Conservation (phyloP, 2,113 vertebrate species). For the Salvator merianae region DNA sequence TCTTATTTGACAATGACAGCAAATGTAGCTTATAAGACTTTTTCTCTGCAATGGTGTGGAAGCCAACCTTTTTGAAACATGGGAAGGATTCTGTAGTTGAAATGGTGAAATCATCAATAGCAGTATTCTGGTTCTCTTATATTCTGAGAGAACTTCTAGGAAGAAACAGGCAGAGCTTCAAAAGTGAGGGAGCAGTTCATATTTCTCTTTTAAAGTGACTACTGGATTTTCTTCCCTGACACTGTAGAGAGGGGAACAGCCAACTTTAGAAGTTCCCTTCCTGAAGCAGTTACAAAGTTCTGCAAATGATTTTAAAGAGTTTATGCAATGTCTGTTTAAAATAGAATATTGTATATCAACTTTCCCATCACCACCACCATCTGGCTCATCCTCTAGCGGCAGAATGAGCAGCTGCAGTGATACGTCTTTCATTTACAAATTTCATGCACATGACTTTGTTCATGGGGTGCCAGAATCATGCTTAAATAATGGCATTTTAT, state of each 20-base stretch:
- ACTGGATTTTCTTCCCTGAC: neutral
- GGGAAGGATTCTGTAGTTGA: too few relatives aligned
- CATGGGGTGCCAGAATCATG: neutral
- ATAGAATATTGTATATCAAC: neutral
- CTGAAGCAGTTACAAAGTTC: neutral
- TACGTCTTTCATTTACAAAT: conserved; percentile 1
- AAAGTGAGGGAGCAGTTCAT: neutral
- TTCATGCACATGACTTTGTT: conserved; percentile 1
- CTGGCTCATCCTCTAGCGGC: neutral
- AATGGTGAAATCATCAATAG: too few relatives aligned
- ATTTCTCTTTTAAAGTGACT: neutral
- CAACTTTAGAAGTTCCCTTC: neutral
- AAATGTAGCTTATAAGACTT: too few relatives aligned
- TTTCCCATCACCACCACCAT: neutral
- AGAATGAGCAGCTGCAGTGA: neutral
- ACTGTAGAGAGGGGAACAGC: neutral
- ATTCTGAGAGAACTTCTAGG: neutral
- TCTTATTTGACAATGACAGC: too few relatives aligned
- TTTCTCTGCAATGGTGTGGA: too few relatives aligned
- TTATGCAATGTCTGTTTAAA: neutral
- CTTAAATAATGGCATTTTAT: conserved; percentile 12
- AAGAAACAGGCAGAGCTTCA: neutral
- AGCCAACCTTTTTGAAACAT: too few relatives aligned
- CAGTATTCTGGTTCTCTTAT: too few relatives aligned
- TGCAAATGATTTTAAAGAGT: neutral